Percentiles rank a stretch among this genome's conserved stretches.
Conservation (phyloP, 2,888 invertebrate genomes). For the Tachina lurida region DNA sequence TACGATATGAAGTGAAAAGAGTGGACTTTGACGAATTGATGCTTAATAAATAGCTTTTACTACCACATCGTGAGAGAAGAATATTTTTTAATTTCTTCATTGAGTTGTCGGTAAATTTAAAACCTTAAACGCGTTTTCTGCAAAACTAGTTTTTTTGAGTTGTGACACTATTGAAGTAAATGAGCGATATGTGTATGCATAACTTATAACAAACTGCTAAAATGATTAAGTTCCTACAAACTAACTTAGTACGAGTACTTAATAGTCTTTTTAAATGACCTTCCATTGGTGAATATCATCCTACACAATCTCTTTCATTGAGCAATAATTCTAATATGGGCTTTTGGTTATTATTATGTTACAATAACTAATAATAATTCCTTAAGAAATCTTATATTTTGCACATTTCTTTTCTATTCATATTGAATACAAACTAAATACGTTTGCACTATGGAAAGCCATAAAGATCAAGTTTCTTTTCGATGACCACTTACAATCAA, state of each 20-base stretch:
- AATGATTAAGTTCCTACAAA: neutral
- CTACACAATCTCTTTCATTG: neutral
- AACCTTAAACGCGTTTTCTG: no score
- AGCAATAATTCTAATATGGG: neutral
- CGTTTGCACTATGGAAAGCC: slow-evolving; percentile 24
- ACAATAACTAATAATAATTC: neutral
- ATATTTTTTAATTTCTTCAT: no score
- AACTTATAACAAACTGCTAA: no score
- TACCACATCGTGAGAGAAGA: no score
- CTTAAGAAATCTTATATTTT: neutral
- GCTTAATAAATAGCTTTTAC: no score
- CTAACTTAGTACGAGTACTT: neutral
- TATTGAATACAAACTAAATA: neutral
- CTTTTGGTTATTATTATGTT: neutral
- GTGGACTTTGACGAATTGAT: no score
- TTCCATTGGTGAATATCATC: neutral
- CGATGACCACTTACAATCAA: slow-evolving; percentile 24
- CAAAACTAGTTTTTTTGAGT: no score
- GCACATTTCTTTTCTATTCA: neutral
- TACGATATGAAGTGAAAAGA: no score
- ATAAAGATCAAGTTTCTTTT: slow-evolving; percentile 42
- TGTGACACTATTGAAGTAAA: no score
- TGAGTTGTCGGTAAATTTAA: no score
- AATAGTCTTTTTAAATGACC: neutral
- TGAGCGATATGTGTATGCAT: no score